phyloP scores from a whole-genome alignment of 2,113 vertebrate species.

The Dicrurus megarhynchus region DNA sequence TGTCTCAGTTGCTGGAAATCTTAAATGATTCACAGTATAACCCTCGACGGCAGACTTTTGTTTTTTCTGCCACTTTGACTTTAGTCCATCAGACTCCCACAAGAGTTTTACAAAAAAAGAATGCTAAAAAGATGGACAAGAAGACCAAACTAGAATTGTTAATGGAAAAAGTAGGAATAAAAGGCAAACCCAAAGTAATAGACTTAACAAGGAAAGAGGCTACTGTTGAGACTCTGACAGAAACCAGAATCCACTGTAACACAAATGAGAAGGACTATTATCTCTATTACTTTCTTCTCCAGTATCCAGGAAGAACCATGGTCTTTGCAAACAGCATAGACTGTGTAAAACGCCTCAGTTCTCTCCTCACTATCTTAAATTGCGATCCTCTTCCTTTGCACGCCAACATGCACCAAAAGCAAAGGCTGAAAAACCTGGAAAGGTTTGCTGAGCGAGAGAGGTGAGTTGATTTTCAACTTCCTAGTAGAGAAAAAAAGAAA shows the following conservation, averaged over 20 bases:
- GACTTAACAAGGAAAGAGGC: slow-evolving; percentile 93
- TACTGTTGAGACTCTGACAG: slow-evolving; percentile 90
- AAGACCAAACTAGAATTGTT: slow-evolving; percentile 85
- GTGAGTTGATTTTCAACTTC: slow-evolving; percentile 67
- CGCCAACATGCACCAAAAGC: slow-evolving; percentile 98
- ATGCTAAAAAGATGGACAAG: slow-evolving; percentile 80
- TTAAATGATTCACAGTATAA: slow-evolving; percentile 87
- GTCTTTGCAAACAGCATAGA: slow-evolving; percentile 98
- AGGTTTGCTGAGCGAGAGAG: slow-evolving; percentile 88
- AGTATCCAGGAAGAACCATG: slow-evolving; percentile 91
- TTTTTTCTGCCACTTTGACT: slow-evolving; percentile 96
- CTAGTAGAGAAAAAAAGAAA: background rate
- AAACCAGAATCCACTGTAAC: slow-evolving; percentile 91
- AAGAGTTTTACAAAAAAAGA: slow-evolving; percentile 87
- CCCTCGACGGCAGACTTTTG: slow-evolving; percentile 87
- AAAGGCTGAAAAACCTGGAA: slow-evolving; percentile 94
- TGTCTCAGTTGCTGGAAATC: slow-evolving; percentile 90
- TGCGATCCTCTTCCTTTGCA: slow-evolving; percentile 86
- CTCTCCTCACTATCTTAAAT: slow-evolving; percentile 89
- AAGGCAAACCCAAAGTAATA: slow-evolving; percentile 90
- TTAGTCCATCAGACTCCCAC: slow-evolving; percentile 83
- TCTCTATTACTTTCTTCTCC: slow-evolving; percentile 94
- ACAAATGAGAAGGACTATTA: slow-evolving; percentile 91
- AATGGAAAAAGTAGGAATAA: slow-evolving; percentile 91
- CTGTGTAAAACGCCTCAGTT: slow-evolving; percentile 91